These are phyloP conservation scores for Nettapus auritus DNA, from an alignment of 2,113 vertebrate genomes.

Conservation along the genomic window DNA sequence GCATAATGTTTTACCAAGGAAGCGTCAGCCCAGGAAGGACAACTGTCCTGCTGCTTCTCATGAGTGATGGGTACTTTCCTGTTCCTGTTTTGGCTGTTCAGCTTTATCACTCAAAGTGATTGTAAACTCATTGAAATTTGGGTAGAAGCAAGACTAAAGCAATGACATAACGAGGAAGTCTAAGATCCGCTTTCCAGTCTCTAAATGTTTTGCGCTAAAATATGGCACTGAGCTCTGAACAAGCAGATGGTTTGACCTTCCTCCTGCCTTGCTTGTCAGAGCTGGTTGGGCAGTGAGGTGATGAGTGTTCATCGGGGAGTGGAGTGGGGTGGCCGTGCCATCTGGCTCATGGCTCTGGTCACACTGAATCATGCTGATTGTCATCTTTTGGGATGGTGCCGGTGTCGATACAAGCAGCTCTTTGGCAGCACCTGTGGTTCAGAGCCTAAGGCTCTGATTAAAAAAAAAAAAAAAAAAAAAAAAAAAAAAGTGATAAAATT, in stretches of 20 bases:
- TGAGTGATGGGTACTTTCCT: neutral
- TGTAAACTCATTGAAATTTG: accelerated
- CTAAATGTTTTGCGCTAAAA: neutral
- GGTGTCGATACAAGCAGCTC: accelerated
- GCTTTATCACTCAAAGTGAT: neutral
- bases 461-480: no score
- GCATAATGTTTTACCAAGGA: neutral
- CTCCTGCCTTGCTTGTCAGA: neutral
- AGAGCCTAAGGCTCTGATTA: neutral
- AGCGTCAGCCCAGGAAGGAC: neutral
- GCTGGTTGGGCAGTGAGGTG: neutral
- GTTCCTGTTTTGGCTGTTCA: accelerated
- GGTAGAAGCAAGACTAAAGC: neutral
- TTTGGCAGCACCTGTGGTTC: neutral
- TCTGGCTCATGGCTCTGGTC: neutral
- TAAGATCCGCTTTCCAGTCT: neutral
- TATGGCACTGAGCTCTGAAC: neutral
- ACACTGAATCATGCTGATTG: accelerated
- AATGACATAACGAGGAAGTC: neutral
- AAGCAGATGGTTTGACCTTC: slow-evolving; percentile 39
- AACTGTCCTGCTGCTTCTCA: neutral
- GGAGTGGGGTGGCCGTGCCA: neutral
- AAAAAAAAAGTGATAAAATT: accelerated
- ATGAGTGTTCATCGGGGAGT: neutral
- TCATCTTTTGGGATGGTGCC: neutral